phyloP scores from a whole-genome alignment of 2,888 invertebrate species.

The Ophraella communa region DNA sequence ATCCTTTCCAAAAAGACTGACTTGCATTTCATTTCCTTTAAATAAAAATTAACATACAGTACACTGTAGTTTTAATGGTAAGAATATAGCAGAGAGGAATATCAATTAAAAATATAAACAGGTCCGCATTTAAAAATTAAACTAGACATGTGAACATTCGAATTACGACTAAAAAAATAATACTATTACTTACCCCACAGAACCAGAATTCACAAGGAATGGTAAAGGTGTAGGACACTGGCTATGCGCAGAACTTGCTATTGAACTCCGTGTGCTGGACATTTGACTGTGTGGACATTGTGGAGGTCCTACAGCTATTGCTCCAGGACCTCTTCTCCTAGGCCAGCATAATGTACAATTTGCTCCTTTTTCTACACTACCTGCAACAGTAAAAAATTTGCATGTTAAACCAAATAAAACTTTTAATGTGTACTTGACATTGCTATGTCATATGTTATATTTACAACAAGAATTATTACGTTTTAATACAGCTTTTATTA shows the following conservation, averaged over 20 bases:
- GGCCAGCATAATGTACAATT: slow-evolving; percentile 57
- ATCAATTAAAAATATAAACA: background rate
- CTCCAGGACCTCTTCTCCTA: slow-evolving; percentile 55
- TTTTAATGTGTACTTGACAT: no score
- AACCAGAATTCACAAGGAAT: slow-evolving; percentile 75
- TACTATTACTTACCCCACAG: slow-evolving; percentile 68
- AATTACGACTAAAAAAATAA: no score
- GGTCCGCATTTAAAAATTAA: background rate
- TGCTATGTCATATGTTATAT: no score
- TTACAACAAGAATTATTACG: no score
- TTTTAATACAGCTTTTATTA: no score
- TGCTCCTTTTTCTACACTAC: slow-evolving; percentile 56
- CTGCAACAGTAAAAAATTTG: slow-evolving; percentile 39
- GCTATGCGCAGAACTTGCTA: slow-evolving; percentile 70
- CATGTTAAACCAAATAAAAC: background rate
- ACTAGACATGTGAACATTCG: background rate
- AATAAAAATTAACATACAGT: background rate
- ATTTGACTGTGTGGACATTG: slow-evolving; percentile 76
- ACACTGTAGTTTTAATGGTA: background rate
- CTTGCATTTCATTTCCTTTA: slow-evolving; percentile 1
- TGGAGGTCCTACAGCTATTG: slow-evolving; percentile 65
- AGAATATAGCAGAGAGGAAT: background rate
- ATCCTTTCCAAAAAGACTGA: slow-evolving; percentile 1
- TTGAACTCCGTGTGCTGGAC: slow-evolving; percentile 70
- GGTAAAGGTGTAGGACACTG: slow-evolving; percentile 81